Evolutionary conservation across 2,797 vertebrate species (phyloP).

Genomic region (Spinus olivaceus): DNA sequence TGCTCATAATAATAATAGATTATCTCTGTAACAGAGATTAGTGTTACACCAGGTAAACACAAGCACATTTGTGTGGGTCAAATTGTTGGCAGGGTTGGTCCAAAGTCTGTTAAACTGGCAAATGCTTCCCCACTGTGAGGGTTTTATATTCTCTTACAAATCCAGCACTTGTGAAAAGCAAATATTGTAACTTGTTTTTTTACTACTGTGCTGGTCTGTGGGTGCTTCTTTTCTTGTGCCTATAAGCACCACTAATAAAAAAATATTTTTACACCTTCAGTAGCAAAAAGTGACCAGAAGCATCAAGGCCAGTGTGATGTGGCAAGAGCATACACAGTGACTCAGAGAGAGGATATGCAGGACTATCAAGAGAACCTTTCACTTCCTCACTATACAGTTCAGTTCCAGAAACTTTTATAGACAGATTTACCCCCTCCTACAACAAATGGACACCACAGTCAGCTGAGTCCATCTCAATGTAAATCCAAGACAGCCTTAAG

Average conservation of each 20-base stretch:
- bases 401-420: neutral
- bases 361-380: neutral
- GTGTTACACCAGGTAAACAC: neutral
- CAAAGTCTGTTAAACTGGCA: neutral
- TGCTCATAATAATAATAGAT: neutral
- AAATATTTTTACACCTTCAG: neutral
- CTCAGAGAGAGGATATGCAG: neutral
- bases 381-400: neutral
- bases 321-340: neutral
- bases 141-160: neutral
- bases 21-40: neutral
- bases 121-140: neutral
- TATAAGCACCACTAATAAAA: neutral
- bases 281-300: neutral
- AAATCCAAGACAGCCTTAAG: neutral
- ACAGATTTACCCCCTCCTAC: neutral
- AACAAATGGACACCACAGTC: neutral
- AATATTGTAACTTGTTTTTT: neutral
- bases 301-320: neutral
- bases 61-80: neutral
- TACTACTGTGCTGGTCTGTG: neutral
- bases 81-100: neutral
- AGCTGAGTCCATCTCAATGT: neutral
- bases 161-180: neutral
- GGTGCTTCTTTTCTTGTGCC: neutral